Evolutionary conservation across 1,140 invertebrate genomes (phyloP), one percentile per base, ranked within the genome.

Genomic region (Nomia melanderi): DNA sequence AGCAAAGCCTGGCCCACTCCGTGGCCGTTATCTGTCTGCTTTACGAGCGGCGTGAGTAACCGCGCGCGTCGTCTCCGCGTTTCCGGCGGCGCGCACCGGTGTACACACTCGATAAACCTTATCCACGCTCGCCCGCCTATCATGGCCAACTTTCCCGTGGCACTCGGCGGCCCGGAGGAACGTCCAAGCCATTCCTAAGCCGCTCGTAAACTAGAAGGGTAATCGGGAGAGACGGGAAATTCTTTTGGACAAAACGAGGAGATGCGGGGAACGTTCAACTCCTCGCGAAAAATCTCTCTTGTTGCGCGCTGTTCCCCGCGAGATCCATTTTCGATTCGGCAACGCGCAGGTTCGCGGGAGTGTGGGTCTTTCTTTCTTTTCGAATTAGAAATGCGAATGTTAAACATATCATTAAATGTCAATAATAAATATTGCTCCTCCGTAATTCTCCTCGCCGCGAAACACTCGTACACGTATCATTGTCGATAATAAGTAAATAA

Each of bases 121-220:
- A 81, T 82, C 33, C 31, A 3, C 31, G 25, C 17, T 27, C 56
- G 36, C 20, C 20, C 11, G 9, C 6, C 53, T 73, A 74, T 78
- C 71, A 53, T 41, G 27, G 27, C 31, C 29, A 20, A 31, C 50
- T 54, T 33, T 39, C 27, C 25, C 41, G 14, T 14, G n/a, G 36
- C 23, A 41, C 27, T 29, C 44, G 17, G 20, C 12, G 17, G 14
- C 20, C 56, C 44, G 29, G 29, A 70, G 7, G 17, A 50, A 50
- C 31, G 23, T 56, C 11, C 74, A 53, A 44, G 47, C 44, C 44
- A 41, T 66, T 73, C 60, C 53, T 57, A 47, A 80, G 6, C 8
- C 9, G 47, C 27, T 87, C 78, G 65, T 85, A 85, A 87, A 86
- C 71, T 79, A 75, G 74, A 85, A 83, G 74, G 77, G 77, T 86